Evolutionary conservation across 2,113 vertebrate genomes (phyloP).

Genomic region (Heloderma charlesbogerti): DNA sequence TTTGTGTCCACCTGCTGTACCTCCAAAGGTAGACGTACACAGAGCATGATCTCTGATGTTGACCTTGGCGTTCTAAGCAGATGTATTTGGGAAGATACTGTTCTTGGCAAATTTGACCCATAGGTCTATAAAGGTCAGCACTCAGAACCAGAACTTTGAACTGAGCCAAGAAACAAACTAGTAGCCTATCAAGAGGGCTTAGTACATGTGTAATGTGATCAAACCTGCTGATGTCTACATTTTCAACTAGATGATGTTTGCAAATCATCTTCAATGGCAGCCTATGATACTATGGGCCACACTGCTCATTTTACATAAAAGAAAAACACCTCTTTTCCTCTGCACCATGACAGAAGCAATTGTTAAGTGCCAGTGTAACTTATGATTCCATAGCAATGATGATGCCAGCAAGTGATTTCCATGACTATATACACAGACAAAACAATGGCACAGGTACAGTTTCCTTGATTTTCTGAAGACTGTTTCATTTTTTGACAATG

Average conservation of each 20-base stretch:
- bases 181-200: not conserved
- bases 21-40: too few relatives aligned
- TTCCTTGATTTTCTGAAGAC: not conserved
- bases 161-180: not conserved
- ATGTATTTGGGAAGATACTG: not conserved
- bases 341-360: not conserved
- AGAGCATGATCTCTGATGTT: not conserved
- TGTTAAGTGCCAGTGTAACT: not conserved
- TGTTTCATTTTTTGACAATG: not conserved
- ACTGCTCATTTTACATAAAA: not conserved
- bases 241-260: not conserved
- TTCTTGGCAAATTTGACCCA: not conserved
- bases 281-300: not conserved
- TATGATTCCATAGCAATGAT: not conserved
- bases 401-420: not conserved
- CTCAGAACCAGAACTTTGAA: not conserved
- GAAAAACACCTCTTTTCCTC: not conserved
- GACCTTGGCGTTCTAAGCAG: not conserved
- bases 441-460: not conserved
- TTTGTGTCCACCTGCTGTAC: too few relatives aligned
- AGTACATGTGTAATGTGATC: not conserved
- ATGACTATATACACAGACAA: not conserved
- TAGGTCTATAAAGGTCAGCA: too few relatives aligned
- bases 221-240: not conserved
- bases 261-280: not conserved